phyloP scores from a whole-genome alignment of 2,113 vertebrate genomes.

The Eurystomus gularis region DNA sequence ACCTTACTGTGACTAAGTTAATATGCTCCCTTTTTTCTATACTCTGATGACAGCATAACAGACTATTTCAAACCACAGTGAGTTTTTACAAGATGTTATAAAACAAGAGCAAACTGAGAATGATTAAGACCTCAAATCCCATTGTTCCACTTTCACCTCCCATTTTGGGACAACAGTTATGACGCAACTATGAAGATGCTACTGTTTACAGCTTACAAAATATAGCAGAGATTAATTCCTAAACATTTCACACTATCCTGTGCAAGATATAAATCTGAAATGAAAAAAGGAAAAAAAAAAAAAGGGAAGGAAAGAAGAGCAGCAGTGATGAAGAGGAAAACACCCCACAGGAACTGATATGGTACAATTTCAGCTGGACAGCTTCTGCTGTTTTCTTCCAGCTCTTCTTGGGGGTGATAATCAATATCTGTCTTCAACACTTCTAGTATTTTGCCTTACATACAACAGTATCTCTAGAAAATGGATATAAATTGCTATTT shows the following conservation, averaged over 20 bases:
- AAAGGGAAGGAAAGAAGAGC: neutral
- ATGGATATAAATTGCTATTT: conserved; percentile 39
- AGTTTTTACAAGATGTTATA: neutral
- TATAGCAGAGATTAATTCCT: neutral
- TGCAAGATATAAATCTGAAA: neutral
- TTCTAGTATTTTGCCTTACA: conserved; percentile 31
- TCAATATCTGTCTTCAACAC: neutral
- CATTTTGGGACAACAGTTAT: neutral
- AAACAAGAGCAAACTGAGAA: neutral
- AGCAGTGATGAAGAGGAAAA: neutral
- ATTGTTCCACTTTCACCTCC: neutral
- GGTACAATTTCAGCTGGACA: neutral
- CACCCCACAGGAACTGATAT: neutral
- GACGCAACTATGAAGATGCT: neutral
- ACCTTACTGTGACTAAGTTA: neutral
- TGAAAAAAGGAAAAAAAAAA: neutral
- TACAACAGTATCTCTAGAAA: neutral
- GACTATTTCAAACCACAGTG: neutral
- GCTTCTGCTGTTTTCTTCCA: neutral
- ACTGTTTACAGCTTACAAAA: neutral
- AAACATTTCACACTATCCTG: neutral
- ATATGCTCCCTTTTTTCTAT: neutral
- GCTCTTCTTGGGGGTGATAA: neutral
- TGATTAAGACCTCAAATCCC: neutral
- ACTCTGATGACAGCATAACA: neutral